Evolutionary conservation across 2,888 invertebrate genomes (phyloP), one percentile per base, ranked within the genome.

Genomic region (Blomia tropicalis): DNA sequence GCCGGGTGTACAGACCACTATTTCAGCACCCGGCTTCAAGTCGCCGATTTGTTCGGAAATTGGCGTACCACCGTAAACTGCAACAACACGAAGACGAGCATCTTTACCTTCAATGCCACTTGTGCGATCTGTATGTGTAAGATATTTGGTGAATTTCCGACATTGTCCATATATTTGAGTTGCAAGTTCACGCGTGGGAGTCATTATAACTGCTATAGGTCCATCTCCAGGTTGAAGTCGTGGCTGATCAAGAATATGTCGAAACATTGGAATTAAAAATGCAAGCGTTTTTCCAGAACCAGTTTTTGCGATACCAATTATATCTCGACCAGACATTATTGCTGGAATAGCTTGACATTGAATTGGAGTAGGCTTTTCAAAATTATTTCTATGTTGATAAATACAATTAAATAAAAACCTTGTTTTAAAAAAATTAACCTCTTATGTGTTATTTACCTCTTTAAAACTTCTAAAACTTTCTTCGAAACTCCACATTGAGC

Each of bases 261-360:
- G 75, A 75, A 98, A 90, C 93, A 98, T 92, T 0, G 98, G 98
- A 64, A 99, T 75, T 64, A 99, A 82, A 75, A 99, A 98, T 0
- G 96, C 98, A 59, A 98, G 76, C 1, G 98, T 99, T 77, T 98
- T 99, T 32, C 98, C 98, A 71, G 92, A 92, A 1, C 69, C 69
- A 0, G 98, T 98, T 77, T 98, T 98, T 1, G 98, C 98, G 72
- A 99, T 98, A 62, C 96, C 96, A 71, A 98, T 98, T 65, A 98
- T 78, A 76, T 98, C 95, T 63, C 95, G 82, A n/a, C 78, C 78
- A 58, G 87, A 88, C 95, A 99, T 95, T 65, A 98, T 88, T 27
- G 75, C 73, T 22, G 79, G 79, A 71, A 98, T 88, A 2, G 95
- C 96, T 76, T 99, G 98, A 61, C 89, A 84, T 76, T 98, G 98